Conservation (phyloP, 2,113 vertebrate species). For the Leptobrachium leishanense region DNA sequence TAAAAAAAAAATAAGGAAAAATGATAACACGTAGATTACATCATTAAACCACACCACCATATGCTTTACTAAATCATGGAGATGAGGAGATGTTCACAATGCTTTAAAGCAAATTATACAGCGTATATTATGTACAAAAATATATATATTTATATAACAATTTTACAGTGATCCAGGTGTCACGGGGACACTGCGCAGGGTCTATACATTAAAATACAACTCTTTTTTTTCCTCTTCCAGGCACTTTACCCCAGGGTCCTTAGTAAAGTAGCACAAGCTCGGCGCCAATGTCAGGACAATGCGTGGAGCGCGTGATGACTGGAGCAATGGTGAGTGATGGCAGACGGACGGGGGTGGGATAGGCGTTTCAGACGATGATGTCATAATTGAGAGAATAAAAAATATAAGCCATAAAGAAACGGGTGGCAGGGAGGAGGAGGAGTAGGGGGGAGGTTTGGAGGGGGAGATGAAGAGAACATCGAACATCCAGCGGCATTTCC, state of each 20-base stretch:
- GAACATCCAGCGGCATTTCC: conserved; percentile 86
- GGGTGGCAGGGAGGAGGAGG: background rate
- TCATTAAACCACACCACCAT: background rate
- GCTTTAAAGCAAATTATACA: conserved; percentile 41
- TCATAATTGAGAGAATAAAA: conserved; percentile 62
- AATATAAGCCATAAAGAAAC: conserved; percentile 55
- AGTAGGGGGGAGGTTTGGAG: background rate
- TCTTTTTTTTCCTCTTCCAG: background rate
- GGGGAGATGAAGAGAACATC: conserved; percentile 63
- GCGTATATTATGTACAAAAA: conserved; percentile 50
- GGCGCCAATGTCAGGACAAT: background rate
- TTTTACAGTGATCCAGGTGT: conserved; percentile 20
- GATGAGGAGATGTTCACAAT: conserved; percentile 49
- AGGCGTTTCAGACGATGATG: conserved; percentile 53
- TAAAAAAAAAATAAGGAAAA: too few relatives aligned
- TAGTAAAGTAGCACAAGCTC: conserved; percentile 54
- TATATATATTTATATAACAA: conserved; percentile 43
- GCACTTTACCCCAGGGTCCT: conserved; percentile 24
- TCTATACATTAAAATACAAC: conserved; percentile 51
- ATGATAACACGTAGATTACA: background rate
- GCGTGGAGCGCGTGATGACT: background rate
- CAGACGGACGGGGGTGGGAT: background rate
- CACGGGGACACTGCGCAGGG: background rate
- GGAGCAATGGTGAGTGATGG: background rate
- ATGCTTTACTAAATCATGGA: background rate